Base-by-base conservation (phyloP, 2,888 invertebrate species). In the Tiphia femorata region DNA sequence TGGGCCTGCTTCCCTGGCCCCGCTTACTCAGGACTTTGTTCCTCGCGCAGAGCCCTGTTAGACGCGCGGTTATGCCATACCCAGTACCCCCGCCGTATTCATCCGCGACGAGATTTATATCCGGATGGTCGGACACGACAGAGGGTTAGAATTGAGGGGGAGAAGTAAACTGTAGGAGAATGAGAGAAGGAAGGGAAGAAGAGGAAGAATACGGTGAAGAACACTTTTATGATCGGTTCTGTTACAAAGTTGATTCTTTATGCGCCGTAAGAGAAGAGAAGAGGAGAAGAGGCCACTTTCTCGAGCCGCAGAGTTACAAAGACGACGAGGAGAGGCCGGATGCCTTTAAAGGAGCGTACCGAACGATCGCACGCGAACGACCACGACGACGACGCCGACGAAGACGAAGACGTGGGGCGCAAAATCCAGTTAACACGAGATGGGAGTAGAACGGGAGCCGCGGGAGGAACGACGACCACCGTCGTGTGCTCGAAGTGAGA, bases 211-310 rank as follows among this genome's bases (percentile, higher is more conserved):
- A 41, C 29, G 20, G 44, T 50, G 46, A 59, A 38, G 41, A 17
- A 19, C 23, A 77, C 55, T 79, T 82, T 82, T 80, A 82, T 76
- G 79, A 81, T 79, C 75, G 69, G 68, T 77, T 77, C 71, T 71
- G 76, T 72, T 77, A 77, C 79, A 75, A 79, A 74, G 76, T 77
- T 78, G 69, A 71, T 68, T 67, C 74, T 76, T 78, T 77, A 71
- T 76, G 53, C 41, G 51, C n/a, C n/a, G n/a, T n/a, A n/a, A n/a
- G n/a, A n/a, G n/a, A n/a, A n/a, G n/a, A n/a, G n/a, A n/a, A n/a
- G n/a, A n/a, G n/a, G n/a, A n/a, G n/a, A n/a, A n/a, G n/a, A n/a
- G 49, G 29, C 51, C 35, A n/a, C n/a, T n/a, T n/a, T n/a, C 37
- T 35, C 40, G 49, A 29, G 30, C 30, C 49, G 58, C 40, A 19